Base-by-base conservation (phyloP, 2,888 invertebrate species). In the Latheticus oryzae region DNA sequence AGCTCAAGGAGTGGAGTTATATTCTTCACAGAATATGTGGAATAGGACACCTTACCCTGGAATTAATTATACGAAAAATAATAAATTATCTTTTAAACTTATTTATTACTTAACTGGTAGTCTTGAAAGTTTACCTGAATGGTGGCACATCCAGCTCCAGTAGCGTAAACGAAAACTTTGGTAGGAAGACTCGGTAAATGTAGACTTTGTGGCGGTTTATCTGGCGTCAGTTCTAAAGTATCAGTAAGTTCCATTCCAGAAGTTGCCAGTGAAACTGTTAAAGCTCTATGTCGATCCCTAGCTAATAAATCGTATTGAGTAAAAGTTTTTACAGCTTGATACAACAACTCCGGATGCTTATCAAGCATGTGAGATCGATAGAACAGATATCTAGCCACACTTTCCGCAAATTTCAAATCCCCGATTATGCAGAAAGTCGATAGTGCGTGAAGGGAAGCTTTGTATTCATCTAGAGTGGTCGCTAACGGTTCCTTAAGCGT, bases 231-330 rank as follows among this genome's bases (percentile, higher is more conserved):
- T 60, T 86, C 86, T 17, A 87, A 61, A 0, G 87, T 87, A 63
- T 87, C 87, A 0, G 87, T 87, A n/a, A 87, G 73, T 65, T 87
- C 87, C 87, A 87, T 87, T 1, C 87, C 87, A 0, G 87, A 87
- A 8, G 87, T 87, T 0, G 87, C 87, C n/a, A 87, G 71, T 0
- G 87, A 87, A 0, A 87, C 84, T 0, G 87, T 87, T 2, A 87
- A 76, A 0, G 85, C 82, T 33, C 87, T 79, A 63, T 86, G 86
- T 16, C 83, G 80, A 61, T 87, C 86, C 66, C 82, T 82, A 0
- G 85, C 85, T 13, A 86, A 68, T 0, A 82, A 79, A 12, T 85
- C 84, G 65, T 85, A 87, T 50, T 82, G 80, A 0, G 84, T 81
- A 1, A 87, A 85, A 0, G 85, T 84, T 63, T 85, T 84, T 0